A percentile compares a stretch with the other conserved stretches of the same genome.
These are phyloP conservation scores for Grantiella picta DNA, from an alignment of 2,113 vertebrate genomes.

Conservation along the genomic window DNA sequence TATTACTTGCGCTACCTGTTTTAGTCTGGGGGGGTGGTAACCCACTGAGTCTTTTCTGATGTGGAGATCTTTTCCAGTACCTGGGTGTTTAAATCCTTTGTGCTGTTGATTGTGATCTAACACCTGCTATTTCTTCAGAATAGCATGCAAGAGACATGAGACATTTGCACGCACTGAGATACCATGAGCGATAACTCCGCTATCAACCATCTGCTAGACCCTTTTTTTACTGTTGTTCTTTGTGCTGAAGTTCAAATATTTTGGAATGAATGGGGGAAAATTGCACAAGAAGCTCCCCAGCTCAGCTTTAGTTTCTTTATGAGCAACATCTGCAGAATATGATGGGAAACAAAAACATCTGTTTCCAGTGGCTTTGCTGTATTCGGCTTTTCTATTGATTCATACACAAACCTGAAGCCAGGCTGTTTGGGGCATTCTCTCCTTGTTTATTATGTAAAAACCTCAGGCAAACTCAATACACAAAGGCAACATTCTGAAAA, in stretches of 20 bases:
- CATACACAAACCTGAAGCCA: background rate
- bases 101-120: slow-evolving; percentile 40
- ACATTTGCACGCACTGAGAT: slow-evolving; percentile 30
- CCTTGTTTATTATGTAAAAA: background rate
- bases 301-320: background rate
- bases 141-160: background rate
- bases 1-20: background rate
- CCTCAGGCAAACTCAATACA: background rate
- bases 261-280: background rate
- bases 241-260: slow-evolving; percentile 20
- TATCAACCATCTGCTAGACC: slow-evolving; percentile 3
- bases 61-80: slow-evolving; percentile 4
- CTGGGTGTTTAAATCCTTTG: background rate
- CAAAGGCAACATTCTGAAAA: background rate
- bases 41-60: background rate
- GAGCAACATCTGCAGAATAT: background rate
- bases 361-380: background rate
- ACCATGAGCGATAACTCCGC: background rate
- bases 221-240: slow-evolving; percentile 17
- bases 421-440: background rate
- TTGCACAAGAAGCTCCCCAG: background rate
- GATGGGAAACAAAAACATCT: slow-evolving; percentile 19
- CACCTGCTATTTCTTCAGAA: slow-evolving; percentile 26
- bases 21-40: background rate
- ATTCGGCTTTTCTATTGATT: background rate